Percentiles rank a stretch among this genome's conserved stretches.
phyloP scores from a whole-genome alignment of 2,888 invertebrate species.

The Lithophane leautieri region DNA sequence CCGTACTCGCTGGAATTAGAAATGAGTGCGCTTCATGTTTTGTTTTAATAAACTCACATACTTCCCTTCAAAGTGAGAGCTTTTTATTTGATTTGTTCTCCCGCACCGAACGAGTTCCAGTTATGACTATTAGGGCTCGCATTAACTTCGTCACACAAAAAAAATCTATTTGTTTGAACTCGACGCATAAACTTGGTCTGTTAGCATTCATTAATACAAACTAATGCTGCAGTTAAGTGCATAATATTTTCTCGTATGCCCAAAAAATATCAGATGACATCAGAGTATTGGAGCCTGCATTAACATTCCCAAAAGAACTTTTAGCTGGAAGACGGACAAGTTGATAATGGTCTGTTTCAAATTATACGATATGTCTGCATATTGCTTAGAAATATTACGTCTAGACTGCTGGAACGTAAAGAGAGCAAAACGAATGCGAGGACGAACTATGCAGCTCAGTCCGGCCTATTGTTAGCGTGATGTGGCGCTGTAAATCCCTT shows the following conservation, averaged over 20 bases:
- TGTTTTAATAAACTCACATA: conserved; percentile 88
- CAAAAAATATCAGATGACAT: conserved; percentile 45
- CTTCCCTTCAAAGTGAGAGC: conserved; percentile 83
- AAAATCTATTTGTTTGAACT: conserved; percentile 26
- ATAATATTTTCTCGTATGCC: conserved; percentile 20
- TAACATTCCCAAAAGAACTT: conserved; percentile 36
- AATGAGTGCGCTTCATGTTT: conserved; percentile 85
- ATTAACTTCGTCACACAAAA: conserved; percentile 60
- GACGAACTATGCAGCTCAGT: conserved; percentile 74
- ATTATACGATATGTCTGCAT: conserved; percentile 78
- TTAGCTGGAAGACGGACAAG: conserved; percentile 20
- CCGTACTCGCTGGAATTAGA: conserved; percentile 83
- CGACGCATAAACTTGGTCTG: conserved; percentile 34
- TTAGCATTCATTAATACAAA: conserved; percentile 49
- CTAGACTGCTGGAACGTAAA: conserved; percentile 87
- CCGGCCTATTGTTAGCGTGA: conserved; percentile 89
- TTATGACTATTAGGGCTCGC: conserved; percentile 59
- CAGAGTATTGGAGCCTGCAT: conserved; percentile 29
- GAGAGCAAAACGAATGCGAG: conserved; percentile 83
- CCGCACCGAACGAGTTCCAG: conserved; percentile 61
- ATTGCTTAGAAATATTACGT: conserved; percentile 85
- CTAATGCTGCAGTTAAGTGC: conserved; percentile 17
- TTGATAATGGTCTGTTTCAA: conserved; percentile 65
- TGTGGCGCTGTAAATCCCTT: conserved; percentile 81
- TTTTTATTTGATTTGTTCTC: conserved; percentile 82